Evolutionary conservation across 2,113 vertebrate genomes (phyloP), one percentile per base, ranked within the genome.

Genomic region (Gallinago paraguaiae): DNA sequence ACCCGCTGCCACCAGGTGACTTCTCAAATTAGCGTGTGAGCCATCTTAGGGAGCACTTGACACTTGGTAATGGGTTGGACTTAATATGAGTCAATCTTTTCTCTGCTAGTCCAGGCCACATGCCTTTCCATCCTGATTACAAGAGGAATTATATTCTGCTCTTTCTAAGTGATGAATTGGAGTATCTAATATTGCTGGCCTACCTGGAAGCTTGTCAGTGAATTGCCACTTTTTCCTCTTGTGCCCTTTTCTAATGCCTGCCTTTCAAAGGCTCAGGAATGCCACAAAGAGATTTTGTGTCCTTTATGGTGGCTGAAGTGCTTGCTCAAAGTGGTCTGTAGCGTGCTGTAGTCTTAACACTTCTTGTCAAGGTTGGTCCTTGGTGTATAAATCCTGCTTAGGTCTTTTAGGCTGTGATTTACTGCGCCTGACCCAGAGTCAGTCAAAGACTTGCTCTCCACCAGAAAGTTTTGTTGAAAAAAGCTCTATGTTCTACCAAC

Each of bases 1-100:
- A 95, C 96, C 96, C 35, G 59, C 95, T 96, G 95, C 91, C 95
- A 87, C 95, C 95, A 89, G 95, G 95, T 96, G 96, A 94, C 96
- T 96, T 82, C 92, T 86, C 61, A 76, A 91, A 93, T 96, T 93
- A 87, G 85, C 3, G 5, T 18, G 35, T 86, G 95, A 96, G 88
- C 93, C 93, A 89, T 97, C 37, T 93, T 94, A 93, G 91, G 91
- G 92, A 84, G 53, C 92, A 51, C 88, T 96, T 97, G 95, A 94
- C 95, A 92, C 88, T 90, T 93, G 69, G 69, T 87, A 91, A 95
- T 90, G 88, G 89, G 60, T 45, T 68, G 89, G 86, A 88, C 93
- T 94, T 93, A 69, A 61, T 77, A 37, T 41, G 76, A 94, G 64
- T 70, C 93, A 96, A n/a, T 79, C 70, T 90, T 94, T 86, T 90